Conservation (phyloP, 2,113 vertebrate genomes). For the Apus apus region DNA sequence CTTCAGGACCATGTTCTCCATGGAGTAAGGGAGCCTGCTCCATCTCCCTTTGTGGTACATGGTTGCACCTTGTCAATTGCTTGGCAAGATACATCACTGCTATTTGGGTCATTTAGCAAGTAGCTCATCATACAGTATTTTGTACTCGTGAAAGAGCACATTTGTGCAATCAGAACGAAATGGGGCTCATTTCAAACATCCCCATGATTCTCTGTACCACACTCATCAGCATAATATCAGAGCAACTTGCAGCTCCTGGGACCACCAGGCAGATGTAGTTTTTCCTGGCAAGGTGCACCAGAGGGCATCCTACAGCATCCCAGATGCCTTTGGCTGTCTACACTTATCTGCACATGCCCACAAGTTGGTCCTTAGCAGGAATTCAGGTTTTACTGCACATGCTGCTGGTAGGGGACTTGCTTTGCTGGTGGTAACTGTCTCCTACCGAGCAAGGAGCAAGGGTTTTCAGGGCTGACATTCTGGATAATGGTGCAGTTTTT, state of each 20-base stretch:
- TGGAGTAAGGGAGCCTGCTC: neutral
- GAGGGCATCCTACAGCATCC: neutral
- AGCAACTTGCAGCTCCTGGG: neutral
- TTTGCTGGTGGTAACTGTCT: neutral
- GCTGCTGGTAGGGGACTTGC: neutral
- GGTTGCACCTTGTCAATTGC: neutral
- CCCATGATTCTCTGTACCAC: neutral
- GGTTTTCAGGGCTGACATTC: neutral
- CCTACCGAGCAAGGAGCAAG: neutral
- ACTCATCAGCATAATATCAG: neutral
- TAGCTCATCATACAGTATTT: neutral
- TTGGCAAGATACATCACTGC: neutral
- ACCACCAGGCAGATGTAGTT: neutral
- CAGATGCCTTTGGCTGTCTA: neutral
- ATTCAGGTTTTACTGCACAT: neutral
- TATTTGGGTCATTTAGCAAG: neutral
- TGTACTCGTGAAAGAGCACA: neutral
- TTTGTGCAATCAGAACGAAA: neutral
- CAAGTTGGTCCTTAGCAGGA: neutral
- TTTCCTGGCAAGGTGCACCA: neutral
- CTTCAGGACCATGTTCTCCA: neutral
- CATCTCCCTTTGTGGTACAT: neutral
- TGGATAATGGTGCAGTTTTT: neutral
- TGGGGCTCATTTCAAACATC: neutral
- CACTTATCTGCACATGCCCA: fast-evolving